Evolutionary conservation across 2,113 vertebrate species (phyloP), one percentile per base, ranked within the genome.

Genomic region (Verasper variegatus): DNA sequence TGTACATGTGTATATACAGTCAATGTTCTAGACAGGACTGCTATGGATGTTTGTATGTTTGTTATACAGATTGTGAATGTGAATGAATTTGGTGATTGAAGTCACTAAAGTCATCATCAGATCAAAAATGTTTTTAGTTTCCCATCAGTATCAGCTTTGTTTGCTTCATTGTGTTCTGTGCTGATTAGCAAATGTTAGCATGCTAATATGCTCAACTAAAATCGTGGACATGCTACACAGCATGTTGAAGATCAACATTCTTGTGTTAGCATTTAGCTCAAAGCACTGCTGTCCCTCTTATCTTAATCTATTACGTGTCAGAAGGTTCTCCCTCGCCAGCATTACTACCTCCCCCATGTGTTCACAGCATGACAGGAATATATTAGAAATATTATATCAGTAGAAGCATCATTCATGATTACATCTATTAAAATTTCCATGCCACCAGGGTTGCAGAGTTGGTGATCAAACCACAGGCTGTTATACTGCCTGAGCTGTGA

Each of bases 381-480:
- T 54, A 54, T 54, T 54, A 17, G 51, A 21, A n/a, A 54, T 20
- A 20, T n/a, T 45, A 61, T 13, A 62, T 81, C 65, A 73, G 35
- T 42, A 11, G 5, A 66, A 51, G 62, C 65, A 49, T 77, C 66
- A 35, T 66, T 74, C 3, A 2, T 74, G 69, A 81, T 77, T 57
- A 85, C 18, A 26, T 62, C 70, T 20, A 66, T 68, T 64, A 70
- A 66, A 74, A 71, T 4, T 23, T 68, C 69, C 27, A 52, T 68
- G 70, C 67, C 57, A 65, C 57, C 61, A 40, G 51, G 58, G 55
- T 49, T 82, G 71, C 67, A 68, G 56, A 37, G 67, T 52, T 65
- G 56, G 52, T 24, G 42, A 66, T 67, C 71, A 75, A 81, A 67
- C 57, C 47, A n/a, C 71, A 68, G 63, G 72, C 71, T 82, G 79